Evolutionary conservation across 2,797 vertebrate genomes (phyloP).

Genomic region (Gallinago solitaria): DNA sequence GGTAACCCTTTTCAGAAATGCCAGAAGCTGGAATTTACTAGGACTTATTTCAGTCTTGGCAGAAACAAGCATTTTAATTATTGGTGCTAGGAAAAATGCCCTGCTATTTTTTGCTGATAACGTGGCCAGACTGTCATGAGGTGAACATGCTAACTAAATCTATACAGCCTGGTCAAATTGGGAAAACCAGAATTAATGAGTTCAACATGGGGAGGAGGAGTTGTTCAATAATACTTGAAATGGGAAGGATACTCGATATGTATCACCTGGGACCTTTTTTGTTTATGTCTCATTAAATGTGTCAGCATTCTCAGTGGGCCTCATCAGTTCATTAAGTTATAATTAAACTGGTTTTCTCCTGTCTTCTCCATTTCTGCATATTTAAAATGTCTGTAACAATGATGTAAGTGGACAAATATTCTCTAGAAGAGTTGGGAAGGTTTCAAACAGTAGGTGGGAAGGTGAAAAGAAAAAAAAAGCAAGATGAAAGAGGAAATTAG

Average conservation of each 20-base stretch:
- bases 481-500: neutral
- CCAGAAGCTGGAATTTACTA: slow-evolving; percentile 60
- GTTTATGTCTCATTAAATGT: neutral
- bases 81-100: slow-evolving; percentile 24
- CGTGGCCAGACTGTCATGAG: neutral
- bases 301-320: neutral
- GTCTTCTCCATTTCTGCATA: neutral
- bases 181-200: neutral
- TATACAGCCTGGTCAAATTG: neutral
- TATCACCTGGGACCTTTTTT: neutral
- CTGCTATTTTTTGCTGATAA: slow-evolving; percentile 44
- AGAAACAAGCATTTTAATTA: slow-evolving; percentile 33
- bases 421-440: neutral
- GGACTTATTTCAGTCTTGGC: slow-evolving; percentile 20
- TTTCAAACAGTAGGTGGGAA: neutral
- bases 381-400: neutral
- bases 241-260: neutral
- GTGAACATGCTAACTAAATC: neutral
- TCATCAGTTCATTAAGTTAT: neutral
- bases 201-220: neutral
- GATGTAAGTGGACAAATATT: neutral
- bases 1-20: slow-evolving; percentile 44
- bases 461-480: neutral
- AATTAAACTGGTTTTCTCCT: neutral
- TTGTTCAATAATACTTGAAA: neutral